Evolutionary conservation across 2,113 vertebrate genomes (phyloP).

Genomic region (Uropsilus gracilis): DNA sequence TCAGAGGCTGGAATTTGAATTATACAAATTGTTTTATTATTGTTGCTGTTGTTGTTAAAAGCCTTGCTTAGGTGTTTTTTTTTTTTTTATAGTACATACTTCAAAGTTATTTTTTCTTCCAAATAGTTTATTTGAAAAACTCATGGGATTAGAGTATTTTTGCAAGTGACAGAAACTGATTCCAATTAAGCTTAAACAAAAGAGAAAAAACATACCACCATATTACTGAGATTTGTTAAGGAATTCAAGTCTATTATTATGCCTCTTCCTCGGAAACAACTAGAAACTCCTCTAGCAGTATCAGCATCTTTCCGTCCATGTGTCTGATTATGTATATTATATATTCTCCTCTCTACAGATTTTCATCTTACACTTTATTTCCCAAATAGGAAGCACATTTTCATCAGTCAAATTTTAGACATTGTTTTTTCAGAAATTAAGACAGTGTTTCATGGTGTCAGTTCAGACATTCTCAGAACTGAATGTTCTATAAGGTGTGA

Average conservation of each 20-base stretch:
- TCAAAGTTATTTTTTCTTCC: not conserved
- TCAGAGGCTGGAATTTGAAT: not conserved
- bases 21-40: not conserved
- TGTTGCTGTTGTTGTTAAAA: not conserved
- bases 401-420: not conserved
- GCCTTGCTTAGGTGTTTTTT: not conserved
- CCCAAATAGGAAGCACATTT: not conserved
- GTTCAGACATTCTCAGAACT: not conserved
- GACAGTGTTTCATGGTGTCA: not conserved
- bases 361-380: not conserved
- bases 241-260: not conserved
- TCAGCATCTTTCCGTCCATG: not conserved
- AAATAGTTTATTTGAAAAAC: slow-evolving; percentile 1
- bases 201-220: not conserved
- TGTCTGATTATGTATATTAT: not conserved
- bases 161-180: not conserved
- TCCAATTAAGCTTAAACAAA: not conserved
- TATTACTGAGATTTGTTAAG: not conserved
- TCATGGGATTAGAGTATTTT: not conserved
- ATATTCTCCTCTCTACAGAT: not conserved
- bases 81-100: not conserved
- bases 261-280: not conserved
- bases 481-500: not conserved
- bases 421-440: not conserved
- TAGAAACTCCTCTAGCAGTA: not conserved